Conservation (phyloP, 2,888 invertebrate genomes). For the Dorcus parallelipipedus region DNA sequence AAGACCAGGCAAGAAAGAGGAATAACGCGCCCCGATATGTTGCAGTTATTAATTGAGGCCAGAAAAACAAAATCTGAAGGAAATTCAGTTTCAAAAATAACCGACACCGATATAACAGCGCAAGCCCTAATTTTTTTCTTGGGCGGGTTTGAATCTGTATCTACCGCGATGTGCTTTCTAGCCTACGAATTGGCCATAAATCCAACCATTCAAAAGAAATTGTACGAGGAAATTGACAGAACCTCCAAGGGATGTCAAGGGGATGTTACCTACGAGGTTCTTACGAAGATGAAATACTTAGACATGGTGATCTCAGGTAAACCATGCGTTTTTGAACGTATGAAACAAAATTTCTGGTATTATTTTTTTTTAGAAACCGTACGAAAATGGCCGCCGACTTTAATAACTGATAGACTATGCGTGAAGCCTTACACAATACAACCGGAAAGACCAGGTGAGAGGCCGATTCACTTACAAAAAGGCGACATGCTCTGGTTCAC, state of each 20-base stretch:
- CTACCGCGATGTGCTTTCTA: slow-evolving; percentile 50
- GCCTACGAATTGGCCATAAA: slow-evolving; percentile 58
- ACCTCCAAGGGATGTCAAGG: slow-evolving; percentile 29
- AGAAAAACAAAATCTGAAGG: slow-evolving; percentile 36
- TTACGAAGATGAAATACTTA: slow-evolving; percentile 57
- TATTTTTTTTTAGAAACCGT: slow-evolving; percentile 23
- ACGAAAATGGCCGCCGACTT: slow-evolving; percentile 33
- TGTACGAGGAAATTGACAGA: slow-evolving; percentile 49
- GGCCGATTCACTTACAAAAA: slow-evolving; percentile 18
- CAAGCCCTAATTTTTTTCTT: slow-evolving; percentile 56
- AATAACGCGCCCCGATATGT: slow-evolving; percentile 41
- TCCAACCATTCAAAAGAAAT: slow-evolving; percentile 55
- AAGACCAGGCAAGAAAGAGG: slow-evolving; percentile 17
- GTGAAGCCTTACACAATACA: slow-evolving; percentile 17
- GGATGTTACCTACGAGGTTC: slow-evolving; percentile 51
- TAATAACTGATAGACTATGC: slow-evolving; percentile 28
- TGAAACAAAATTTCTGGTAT: no score
- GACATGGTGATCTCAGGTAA: slow-evolving; percentile 59
- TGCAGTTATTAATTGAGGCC: slow-evolving; percentile 53
- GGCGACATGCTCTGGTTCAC: slow-evolving; percentile 30
- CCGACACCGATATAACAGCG: slow-evolving; percentile 54
- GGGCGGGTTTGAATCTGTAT: slow-evolving; percentile 52
- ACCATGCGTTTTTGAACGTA: no score
- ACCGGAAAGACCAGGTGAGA: slow-evolving; percentile 16
- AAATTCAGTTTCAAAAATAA: slow-evolving; percentile 17